Evolutionary conservation across 2,113 vertebrate genomes (phyloP).

Genomic region (Festucalex cinctus): DNA sequence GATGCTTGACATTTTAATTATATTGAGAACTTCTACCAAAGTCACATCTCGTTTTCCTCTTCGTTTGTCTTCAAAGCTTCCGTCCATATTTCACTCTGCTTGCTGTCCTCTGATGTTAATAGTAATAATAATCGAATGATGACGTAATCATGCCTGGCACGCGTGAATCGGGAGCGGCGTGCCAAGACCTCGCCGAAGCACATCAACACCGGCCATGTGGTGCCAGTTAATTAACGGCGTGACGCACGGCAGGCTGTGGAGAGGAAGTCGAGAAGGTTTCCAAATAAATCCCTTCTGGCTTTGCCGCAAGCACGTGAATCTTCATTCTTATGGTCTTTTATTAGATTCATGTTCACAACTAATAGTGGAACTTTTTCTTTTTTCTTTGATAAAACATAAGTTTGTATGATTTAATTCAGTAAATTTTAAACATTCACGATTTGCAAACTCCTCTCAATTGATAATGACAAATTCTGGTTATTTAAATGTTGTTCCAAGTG

Average conservation of each 20-base stretch:
- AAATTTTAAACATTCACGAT: too few relatives aligned
- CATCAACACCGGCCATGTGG: neutral
- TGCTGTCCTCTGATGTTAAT: neutral
- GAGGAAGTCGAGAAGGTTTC: neutral
- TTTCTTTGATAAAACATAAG: neutral
- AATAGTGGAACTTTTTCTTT: neutral
- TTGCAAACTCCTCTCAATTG: too few relatives aligned
- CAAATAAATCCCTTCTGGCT: neutral
- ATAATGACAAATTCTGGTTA: too few relatives aligned
- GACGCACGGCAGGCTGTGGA: neutral
- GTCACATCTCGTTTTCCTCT: neutral
- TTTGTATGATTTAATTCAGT: neutral
- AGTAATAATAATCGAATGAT: neutral
- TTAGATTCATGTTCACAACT: neutral
- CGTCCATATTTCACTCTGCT: neutral
- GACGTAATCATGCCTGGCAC: neutral
- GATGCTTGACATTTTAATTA: neutral
- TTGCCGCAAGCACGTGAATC: neutral
- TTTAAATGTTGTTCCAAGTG: too few relatives aligned
- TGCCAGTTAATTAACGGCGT: neutral
- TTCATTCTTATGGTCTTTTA: neutral
- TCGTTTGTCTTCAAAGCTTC: neutral
- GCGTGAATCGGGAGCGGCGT: neutral
- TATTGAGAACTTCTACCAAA: neutral
- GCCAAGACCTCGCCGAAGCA: neutral